Conservation (phyloP, 2,888 invertebrate genomes). For the Agriopis aurantiaria region DNA sequence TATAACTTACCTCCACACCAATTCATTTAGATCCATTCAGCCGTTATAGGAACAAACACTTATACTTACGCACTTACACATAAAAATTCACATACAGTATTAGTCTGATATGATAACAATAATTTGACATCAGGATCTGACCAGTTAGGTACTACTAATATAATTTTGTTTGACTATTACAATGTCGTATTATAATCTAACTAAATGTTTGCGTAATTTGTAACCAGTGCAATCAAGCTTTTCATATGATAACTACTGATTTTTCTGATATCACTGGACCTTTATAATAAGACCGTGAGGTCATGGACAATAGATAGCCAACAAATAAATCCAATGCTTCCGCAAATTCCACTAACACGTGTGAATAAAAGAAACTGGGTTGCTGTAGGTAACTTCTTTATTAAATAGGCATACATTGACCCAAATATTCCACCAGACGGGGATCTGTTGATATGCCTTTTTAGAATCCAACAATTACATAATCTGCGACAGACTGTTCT, state of each 20-base stretch:
- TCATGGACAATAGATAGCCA: conserved; percentile 61
- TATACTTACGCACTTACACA: too few relatives aligned
- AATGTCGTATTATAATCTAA: not conserved
- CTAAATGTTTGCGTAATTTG: not conserved
- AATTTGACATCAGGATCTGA: too few relatives aligned
- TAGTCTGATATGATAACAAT: too few relatives aligned
- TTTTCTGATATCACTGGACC: conserved; percentile 52
- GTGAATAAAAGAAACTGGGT: not conserved
- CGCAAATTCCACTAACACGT: conserved; percentile 43
- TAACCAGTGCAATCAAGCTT: conserved; percentile 18
- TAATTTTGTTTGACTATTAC: not conserved
- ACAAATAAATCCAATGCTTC: conserved; percentile 55
- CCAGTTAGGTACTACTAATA: not conserved
- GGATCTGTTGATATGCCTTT: conserved; percentile 18
- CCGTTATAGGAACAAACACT: too few relatives aligned
- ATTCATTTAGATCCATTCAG: too few relatives aligned
- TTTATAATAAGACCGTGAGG: conserved; percentile 53
- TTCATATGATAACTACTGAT: conserved; percentile 41
- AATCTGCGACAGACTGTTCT: conserved; percentile 44
- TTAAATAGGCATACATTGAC: conserved; percentile 2
- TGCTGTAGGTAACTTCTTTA: not conserved
- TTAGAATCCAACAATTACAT: conserved; percentile 46
- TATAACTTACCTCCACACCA: too few relatives aligned
- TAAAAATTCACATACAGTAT: too few relatives aligned
- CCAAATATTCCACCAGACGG: conserved; percentile 19